phyloP scores from a whole-genome alignment of 2,888 invertebrate species.

The Tolmerus cingulatus region DNA sequence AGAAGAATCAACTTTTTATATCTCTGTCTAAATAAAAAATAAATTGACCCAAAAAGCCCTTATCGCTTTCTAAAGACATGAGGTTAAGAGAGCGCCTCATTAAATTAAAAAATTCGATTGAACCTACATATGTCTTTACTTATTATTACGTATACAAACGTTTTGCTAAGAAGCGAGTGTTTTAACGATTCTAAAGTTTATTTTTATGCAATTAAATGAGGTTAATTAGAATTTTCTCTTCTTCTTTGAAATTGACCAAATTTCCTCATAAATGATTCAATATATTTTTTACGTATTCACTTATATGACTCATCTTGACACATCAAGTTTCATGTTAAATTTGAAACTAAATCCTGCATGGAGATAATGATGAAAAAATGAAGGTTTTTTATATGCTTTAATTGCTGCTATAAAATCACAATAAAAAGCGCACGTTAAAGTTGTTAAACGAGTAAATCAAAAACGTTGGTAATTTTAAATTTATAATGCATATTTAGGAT shows the following conservation, averaged over 20 bases:
- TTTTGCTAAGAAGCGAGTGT: background rate
- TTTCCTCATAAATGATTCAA: background rate
- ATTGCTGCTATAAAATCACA: background rate
- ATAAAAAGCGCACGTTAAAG: background rate
- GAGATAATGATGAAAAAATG: background rate
- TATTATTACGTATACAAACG: background rate
- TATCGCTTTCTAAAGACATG: background rate
- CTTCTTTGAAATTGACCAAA: background rate
- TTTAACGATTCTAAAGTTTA: background rate
- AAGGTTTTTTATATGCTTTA: background rate
- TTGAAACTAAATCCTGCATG: background rate
- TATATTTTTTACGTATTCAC: background rate
- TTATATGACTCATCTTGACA: background rate
- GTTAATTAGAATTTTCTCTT: background rate
- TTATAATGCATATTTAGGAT: background rate
- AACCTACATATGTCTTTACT: background rate
- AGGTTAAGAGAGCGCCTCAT: background rate
- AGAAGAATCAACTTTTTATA: background rate
- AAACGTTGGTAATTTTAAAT: background rate
- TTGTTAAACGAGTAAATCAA: background rate
- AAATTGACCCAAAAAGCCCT: background rate
- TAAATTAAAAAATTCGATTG: background rate
- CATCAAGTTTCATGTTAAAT: background rate
- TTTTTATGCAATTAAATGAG: background rate
- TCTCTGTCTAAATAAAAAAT: background rate